Evolutionary conservation across 2,888 invertebrate genomes (phyloP).

Genomic region (Pedicia rivosa): DNA sequence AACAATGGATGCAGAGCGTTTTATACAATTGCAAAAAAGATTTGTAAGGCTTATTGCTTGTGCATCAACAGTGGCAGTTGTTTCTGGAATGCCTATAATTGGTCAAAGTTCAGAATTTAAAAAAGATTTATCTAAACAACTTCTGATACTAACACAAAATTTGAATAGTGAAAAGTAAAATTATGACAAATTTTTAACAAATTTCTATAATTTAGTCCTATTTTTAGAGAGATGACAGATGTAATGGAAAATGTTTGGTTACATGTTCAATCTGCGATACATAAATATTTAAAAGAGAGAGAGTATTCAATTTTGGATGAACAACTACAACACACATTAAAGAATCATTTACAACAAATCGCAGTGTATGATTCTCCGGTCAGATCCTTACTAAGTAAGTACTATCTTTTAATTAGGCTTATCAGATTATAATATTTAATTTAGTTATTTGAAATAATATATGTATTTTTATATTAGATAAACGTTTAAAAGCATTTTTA

Average conservation of each 20-base stretch:
- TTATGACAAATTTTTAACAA: neutral
- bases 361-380: constrained; percentile 22
- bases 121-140: constrained; percentile 20
- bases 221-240: constrained; percentile 19
- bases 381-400: constrained; percentile 25
- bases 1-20: constrained; percentile 26
- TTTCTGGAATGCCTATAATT: constrained; percentile 23
- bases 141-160: constrained; percentile 24
- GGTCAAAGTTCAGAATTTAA: constrained; percentile 27
- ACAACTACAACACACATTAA: constrained; percentile 19
- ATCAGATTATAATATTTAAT: neutral
- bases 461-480: constrained; percentile 22
- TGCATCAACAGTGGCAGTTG: constrained; percentile 25
- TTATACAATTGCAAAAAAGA: constrained; percentile 21
- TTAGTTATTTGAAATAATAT: neutral
- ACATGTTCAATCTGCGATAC: constrained; percentile 25
- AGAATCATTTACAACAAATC: constrained; percentile 23
- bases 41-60: constrained; percentile 23
- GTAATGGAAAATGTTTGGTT: constrained; percentile 22
- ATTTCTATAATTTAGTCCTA: constrained; percentile 1
- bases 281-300: constrained; percentile 19
- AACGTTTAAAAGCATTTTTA: constrained; percentile 24
- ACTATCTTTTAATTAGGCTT: neutral
- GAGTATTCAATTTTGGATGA: constrained; percentile 17
- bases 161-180: constrained; percentile 22